Conservation (phyloP, 2,888 invertebrate genomes). For the Chymomyza procnemis region DNA sequence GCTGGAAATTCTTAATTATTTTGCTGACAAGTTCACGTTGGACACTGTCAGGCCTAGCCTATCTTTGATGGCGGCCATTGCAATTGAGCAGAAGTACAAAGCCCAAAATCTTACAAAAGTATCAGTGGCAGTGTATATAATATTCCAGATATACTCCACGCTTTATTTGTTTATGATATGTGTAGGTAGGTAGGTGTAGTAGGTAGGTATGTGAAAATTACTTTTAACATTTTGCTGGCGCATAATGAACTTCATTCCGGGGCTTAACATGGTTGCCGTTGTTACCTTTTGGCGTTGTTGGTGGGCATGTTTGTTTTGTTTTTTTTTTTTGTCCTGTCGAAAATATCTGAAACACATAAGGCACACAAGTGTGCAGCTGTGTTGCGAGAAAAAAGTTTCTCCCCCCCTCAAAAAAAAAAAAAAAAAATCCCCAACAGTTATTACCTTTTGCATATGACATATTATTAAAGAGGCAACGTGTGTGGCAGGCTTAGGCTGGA, state of each 20-base stretch:
- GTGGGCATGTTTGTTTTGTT: no score
- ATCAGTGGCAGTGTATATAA: no score
- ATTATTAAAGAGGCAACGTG: neutral
- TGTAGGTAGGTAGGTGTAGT: neutral
- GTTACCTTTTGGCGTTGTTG: conserved; percentile 25
- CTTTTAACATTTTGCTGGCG: conserved; percentile 12
- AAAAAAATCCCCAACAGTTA: neutral
- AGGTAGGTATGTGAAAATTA: conserved; percentile 10
- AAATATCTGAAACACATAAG: conserved; percentile 57
- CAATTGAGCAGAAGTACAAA: no score
- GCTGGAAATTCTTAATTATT: no score
- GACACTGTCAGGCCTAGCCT: no score
- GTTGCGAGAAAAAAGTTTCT: neutral
- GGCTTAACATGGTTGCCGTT: conserved; percentile 40
- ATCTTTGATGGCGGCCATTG: no score
- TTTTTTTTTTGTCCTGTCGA: conserved; percentile 19
- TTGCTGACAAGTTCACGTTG: no score
- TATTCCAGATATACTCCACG: no score
- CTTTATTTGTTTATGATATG: neutral
- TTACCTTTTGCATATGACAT: neutral
- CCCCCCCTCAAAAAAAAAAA: no score
- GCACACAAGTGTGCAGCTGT: neutral
- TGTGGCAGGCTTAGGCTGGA: neutral
- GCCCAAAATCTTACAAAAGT: no score
- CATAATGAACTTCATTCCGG: conserved; percentile 62